Percentiles rank a stretch among this genome's conserved stretches.
phyloP scores from a whole-genome alignment of 92 coral and sea anemone species.

The Pocillopora grandis region DNA sequence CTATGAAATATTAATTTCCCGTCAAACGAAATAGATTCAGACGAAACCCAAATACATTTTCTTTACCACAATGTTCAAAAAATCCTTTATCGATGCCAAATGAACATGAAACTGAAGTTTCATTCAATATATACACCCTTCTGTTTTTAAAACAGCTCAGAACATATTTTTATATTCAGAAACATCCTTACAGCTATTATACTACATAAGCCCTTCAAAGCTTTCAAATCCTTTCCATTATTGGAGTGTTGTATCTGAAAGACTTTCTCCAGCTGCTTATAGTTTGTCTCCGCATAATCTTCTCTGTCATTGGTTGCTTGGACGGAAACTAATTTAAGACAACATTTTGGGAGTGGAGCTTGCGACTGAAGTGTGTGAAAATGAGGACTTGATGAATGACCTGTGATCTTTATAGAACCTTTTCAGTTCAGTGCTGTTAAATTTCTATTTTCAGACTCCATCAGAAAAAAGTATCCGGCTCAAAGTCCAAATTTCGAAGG shows the following conservation, averaged over 20 bases:
- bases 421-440: background rate
- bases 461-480: background rate
- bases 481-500: background rate
- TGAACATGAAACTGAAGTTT: background rate
- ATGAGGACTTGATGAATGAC: background rate
- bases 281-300: background rate
- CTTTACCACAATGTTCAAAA: background rate
- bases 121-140: background rate
- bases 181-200: no score
- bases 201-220: background rate
- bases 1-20: slow-evolving; percentile 36
- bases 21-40: slow-evolving; percentile 3
- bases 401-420: background rate
- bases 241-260: slow-evolving; percentile 8
- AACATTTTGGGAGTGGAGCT: slow-evolving; percentile 31
- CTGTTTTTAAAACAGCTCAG: background rate
- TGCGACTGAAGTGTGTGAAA: background rate
- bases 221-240: slow-evolving; percentile 16
- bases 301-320: slow-evolving; percentile 22
- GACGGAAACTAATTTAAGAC: slow-evolving; percentile 25
- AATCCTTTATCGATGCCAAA: background rate
- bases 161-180: background rate
- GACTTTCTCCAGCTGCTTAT: slow-evolving; percentile 27
- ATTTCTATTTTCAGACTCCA: background rate
- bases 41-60: background rate